Conservation (phyloP, 92 coral and sea anemone species). For the Palythoa grandiflora region DNA sequence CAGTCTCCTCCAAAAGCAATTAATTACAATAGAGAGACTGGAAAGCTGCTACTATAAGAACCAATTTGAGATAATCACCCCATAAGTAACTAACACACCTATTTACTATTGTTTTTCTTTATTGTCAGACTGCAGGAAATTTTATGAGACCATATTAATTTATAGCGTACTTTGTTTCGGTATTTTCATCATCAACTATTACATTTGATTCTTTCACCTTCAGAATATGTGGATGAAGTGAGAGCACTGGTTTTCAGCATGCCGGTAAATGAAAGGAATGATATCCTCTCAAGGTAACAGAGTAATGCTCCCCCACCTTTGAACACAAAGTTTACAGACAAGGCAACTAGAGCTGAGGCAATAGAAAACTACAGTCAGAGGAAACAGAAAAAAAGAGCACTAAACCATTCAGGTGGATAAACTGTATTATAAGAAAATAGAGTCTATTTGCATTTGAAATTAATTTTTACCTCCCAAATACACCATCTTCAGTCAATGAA, state of each 20-base stretch:
- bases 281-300: constrained; percentile 9
- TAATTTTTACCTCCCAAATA: background rate
- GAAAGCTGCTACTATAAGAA: background rate
- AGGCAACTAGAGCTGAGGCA: constrained; percentile 1
- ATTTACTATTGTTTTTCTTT: background rate
- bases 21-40: background rate
- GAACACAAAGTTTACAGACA: constrained; percentile 2
- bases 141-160: background rate
- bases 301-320: background rate
- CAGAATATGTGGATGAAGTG: constrained; percentile 1
- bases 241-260: constrained; percentile 12
- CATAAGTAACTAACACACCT: background rate
- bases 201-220: background rate
- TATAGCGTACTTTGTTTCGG: background rate
- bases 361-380: background rate
- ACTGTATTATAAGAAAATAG: background rate
- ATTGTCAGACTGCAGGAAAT: background rate
- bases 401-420: constrained; percentile 1
- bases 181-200: constrained; percentile 2
- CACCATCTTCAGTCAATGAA: background rate
- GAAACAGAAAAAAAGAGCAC: constrained; percentile 1
- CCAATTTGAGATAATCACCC: constrained; percentile 4
- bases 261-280: constrained; percentile 2
- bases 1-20: background rate
- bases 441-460: constrained; percentile 3